phyloP scores from a whole-genome alignment of 2,113 vertebrate genomes.

The Cyprinodon brontotheroides region DNA sequence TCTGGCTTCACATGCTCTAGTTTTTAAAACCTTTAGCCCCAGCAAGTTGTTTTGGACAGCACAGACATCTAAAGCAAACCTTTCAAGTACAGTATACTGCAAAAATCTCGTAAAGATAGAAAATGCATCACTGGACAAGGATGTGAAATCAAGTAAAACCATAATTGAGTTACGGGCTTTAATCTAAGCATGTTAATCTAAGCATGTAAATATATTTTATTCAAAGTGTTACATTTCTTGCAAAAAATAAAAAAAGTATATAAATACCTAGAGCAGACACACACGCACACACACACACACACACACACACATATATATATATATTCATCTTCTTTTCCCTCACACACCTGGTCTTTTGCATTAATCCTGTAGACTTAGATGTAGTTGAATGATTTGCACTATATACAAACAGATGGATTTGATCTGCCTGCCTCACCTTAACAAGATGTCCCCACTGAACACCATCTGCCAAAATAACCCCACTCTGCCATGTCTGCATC shows the following conservation, averaged over 20 bases:
- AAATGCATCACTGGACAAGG: not conserved
- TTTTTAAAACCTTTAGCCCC: not conserved
- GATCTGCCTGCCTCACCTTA: constrained; percentile 42
- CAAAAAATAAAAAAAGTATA: not conserved
- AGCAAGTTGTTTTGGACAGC: not conserved
- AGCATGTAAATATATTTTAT: not conserved
- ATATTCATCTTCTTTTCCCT: not conserved
- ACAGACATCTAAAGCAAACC: not conserved
- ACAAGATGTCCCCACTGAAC: constrained; percentile 50
- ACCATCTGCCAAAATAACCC: constrained; percentile 49
- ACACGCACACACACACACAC: no score
- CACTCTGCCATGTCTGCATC: constrained; percentile 26
- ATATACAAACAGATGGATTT: constrained; percentile 45
- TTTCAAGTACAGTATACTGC: not conserved
- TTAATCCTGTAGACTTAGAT: constrained; percentile 24
- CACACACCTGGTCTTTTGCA: constrained; percentile 30
- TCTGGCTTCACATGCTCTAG: no score
- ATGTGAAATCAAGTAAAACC: not conserved
- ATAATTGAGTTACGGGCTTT: constrained; percentile 6
- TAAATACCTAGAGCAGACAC: no score
- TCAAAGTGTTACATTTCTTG: not conserved
- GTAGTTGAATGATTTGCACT: not conserved
- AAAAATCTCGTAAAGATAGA: not conserved
- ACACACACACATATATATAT: no score
- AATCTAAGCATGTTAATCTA: not conserved